Evolutionary conservation across 2,888 invertebrate genomes (phyloP).

Genomic region (Glaucopsyche alexis): DNA sequence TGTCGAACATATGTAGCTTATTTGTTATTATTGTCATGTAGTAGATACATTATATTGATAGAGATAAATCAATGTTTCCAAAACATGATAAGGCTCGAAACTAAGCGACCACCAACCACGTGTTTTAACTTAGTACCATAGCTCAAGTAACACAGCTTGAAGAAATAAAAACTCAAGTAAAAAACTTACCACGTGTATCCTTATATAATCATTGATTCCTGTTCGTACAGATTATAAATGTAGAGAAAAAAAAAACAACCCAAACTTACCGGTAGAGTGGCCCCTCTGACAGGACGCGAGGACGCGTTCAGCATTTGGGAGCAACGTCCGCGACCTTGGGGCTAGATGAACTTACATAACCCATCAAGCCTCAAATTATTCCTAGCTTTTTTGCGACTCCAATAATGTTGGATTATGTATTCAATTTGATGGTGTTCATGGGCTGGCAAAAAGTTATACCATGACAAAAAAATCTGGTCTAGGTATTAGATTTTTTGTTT

Average conservation of each 20-base stretch:
- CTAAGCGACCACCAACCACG: not conserved
- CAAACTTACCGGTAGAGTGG: slow-evolving; percentile 52
- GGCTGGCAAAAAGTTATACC: not conserved
- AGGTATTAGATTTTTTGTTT: not conserved
- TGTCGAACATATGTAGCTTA: not conserved
- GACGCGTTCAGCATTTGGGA: slow-evolving; percentile 78
- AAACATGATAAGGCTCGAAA: not conserved
- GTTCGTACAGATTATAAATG: slow-evolving; percentile 32
- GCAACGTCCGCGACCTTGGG: slow-evolving; percentile 79
- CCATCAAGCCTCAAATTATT: slow-evolving; percentile 69
- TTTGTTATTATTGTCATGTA: not conserved
- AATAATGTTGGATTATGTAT: slow-evolving; percentile 49
- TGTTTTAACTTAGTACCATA: not conserved
- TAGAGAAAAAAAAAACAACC: slow-evolving; percentile 60
- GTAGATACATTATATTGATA: not conserved
- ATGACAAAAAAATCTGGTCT: slow-evolving; percentile 6
- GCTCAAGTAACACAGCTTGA: not conserved
- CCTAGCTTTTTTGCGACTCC: slow-evolving; percentile 70
- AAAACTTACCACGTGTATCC: slow-evolving; percentile 14
- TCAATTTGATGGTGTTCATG: not conserved
- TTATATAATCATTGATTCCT: slow-evolving; percentile 26
- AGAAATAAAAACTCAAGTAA: slow-evolving; percentile 14
- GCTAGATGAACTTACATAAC: slow-evolving; percentile 79
- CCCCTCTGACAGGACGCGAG: slow-evolving; percentile 63
- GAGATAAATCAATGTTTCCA: not conserved